These are phyloP conservation scores for Neuroterus valhalla DNA, from an alignment of 1,140 invertebrate genomes.

Conservation along the genomic window DNA sequence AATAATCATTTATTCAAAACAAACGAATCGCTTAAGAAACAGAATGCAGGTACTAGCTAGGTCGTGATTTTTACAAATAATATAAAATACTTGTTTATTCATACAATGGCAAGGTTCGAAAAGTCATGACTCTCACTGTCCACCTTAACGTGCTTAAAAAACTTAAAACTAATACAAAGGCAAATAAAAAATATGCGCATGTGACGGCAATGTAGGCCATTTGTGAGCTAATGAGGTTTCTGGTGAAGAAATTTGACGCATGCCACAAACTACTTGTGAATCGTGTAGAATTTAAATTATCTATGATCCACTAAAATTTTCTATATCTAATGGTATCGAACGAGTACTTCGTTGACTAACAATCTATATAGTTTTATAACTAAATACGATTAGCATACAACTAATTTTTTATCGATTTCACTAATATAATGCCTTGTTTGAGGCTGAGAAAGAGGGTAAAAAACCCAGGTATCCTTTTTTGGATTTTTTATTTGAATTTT, in stretches of 20 bases:
- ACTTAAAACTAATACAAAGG: slow-evolving; percentile 28
- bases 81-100: slow-evolving; percentile 38
- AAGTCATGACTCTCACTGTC: not conserved
- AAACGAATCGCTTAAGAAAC: slow-evolving; percentile 61
- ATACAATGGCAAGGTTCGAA: not conserved
- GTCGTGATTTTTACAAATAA: slow-evolving; percentile 34
- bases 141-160: not conserved
- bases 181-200: slow-evolving; percentile 30
- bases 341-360: slow-evolving; percentile 2
- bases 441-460: slow-evolving; percentile 3
- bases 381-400: slow-evolving; percentile 11
- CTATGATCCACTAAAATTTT: not conserved
- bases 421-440: not conserved
- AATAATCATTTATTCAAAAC: slow-evolving; percentile 67
- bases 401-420: not conserved
- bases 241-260: slow-evolving; percentile 38
- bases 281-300: not conserved
- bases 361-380: not conserved
- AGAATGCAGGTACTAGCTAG: slow-evolving; percentile 51
- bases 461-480: not conserved
- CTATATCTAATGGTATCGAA: not conserved
- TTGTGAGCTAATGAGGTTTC: slow-evolving; percentile 6
- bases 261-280: slow-evolving; percentile 31
- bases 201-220: slow-evolving; percentile 38
- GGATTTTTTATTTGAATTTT: too few species aligned